Evolutionary conservation across 92 coral and sea anemone genomes (phyloP).

Genomic region (Nematostella vectensis): DNA sequence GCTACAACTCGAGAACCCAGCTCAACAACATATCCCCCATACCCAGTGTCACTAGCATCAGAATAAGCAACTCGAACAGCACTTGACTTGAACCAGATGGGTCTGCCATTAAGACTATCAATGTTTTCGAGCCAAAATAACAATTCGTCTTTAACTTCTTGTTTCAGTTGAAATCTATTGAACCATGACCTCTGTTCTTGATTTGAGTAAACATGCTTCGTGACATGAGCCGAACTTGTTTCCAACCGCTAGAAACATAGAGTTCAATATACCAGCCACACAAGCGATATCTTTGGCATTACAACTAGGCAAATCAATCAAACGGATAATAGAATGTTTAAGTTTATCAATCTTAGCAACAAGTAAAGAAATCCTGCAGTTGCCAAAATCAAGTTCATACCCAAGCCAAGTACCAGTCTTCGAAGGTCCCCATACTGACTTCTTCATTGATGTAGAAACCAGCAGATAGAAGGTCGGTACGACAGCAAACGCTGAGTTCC

Average conservation of each 20-base stretch:
- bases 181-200: conserved; percentile 14
- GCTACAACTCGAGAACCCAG: conserved; percentile 12
- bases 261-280: conserved; percentile 16
- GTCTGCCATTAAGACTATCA: conserved; percentile 10
- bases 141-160: conserved; percentile 11
- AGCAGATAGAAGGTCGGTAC: conserved; percentile 13
- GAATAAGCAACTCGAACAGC: conserved; percentile 17
- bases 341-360: conserved; percentile 10
- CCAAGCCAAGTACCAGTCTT: conserved; percentile 9
- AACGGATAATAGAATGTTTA: conserved; percentile 1
- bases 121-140: conserved; percentile 7
- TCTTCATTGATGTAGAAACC: conserved; percentile 23
- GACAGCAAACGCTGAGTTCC: conserved; percentile 12
- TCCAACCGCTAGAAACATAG: conserved; percentile 14
- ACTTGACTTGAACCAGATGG: conserved; percentile 27
- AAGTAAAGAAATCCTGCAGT: conserved; percentile 6
- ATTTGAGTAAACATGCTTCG: conserved; percentile 19
- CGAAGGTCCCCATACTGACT: conserved; percentile 18
- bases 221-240: conserved; percentile 19
- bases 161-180: conserved; percentile 1
- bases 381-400: background rate
- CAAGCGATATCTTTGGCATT: conserved; percentile 12
- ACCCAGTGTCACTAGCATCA: conserved; percentile 16
- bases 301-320: conserved; percentile 8
- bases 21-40: conserved; percentile 30